Conservation (phyloP, 37 sponge, comb jelly and placozoan species). For the Lycopodina hypogea region DNA sequence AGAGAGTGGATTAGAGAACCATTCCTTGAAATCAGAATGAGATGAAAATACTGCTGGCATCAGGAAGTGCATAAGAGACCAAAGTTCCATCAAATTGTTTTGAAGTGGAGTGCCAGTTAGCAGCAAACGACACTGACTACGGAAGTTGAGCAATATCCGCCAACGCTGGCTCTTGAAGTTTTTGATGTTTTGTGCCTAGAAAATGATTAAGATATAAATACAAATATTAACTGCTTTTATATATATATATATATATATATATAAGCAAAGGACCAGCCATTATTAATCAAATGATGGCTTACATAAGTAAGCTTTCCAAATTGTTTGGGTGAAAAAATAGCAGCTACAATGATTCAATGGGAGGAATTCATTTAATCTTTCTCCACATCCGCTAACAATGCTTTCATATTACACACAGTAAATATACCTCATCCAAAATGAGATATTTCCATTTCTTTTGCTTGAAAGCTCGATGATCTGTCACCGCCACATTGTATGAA, state of each 20-base stretch:
- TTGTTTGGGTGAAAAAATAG: too few species aligned
- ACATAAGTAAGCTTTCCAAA: too few species aligned
- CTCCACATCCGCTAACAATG: too few species aligned
- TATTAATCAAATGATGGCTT: too few species aligned
- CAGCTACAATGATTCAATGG: too few species aligned
- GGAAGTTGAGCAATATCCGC: conserved; percentile 96
- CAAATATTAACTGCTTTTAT: background rate
- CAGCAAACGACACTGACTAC: conserved; percentile 85
- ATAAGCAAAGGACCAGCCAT: background rate
- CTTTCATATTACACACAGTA: too few species aligned
- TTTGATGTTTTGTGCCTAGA: conserved; percentile 98
- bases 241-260: background rate
- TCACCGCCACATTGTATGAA: conserved; percentile 95
- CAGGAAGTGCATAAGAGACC: conserved; percentile 99
- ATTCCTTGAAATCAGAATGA: conserved; percentile 96
- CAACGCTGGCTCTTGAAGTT: conserved; percentile 99
- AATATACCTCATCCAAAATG: conserved; percentile 86
- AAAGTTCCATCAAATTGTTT: conserved; percentile 98
- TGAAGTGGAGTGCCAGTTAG: conserved; percentile 99
- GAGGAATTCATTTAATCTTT: too few species aligned
- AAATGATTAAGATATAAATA: background rate
- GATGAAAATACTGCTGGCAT: conserved; percentile 98
- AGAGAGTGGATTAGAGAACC: conserved; percentile 98
- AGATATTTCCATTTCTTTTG: conserved; percentile 96
- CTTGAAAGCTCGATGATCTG: conserved; percentile 88